phyloP scores from a whole-genome alignment of 2,797 vertebrate species.

The Microctenopoma stevenorrisi region DNA sequence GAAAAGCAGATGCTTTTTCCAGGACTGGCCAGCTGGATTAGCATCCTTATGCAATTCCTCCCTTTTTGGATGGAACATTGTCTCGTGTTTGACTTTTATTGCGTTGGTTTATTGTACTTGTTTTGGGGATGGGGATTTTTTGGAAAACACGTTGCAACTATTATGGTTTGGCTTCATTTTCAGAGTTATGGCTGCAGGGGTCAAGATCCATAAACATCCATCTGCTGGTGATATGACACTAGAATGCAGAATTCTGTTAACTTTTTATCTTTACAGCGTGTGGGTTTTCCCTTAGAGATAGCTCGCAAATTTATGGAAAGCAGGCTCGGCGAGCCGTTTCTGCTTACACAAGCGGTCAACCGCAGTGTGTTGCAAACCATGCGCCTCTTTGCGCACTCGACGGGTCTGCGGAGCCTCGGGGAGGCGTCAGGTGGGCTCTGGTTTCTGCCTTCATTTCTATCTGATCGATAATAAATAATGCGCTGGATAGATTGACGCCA shows the following conservation, averaged over 20 bases:
- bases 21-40: background rate
- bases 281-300: background rate
- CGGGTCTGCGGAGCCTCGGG: background rate
- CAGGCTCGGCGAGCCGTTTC: background rate
- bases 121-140: background rate
- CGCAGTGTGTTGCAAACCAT: slow-evolving; percentile 20
- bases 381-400: background rate
- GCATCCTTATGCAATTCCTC: background rate
- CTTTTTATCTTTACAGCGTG: background rate
- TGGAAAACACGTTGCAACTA: slow-evolving; percentile 18
- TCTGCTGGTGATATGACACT: too few species aligned
- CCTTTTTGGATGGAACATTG: background rate
- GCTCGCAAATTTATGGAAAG: slow-evolving; percentile 26
- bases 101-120: background rate
- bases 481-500: background rate
- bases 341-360: background rate
- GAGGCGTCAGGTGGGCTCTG: slow-evolving; percentile 25
- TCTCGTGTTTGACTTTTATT: slow-evolving; percentile 11
- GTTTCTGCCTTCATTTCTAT: background rate
- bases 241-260: background rate
- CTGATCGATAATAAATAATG: background rate
- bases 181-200: background rate
- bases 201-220: slow-evolving; percentile 10
- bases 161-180: slow-evolving; percentile 26
- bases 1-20: background rate